Percentiles rank a stretch among this genome's conserved stretches.
These are phyloP conservation scores for Indri indri DNA, from an alignment of 2,113 vertebrate species.

Conservation along the genomic window DNA sequence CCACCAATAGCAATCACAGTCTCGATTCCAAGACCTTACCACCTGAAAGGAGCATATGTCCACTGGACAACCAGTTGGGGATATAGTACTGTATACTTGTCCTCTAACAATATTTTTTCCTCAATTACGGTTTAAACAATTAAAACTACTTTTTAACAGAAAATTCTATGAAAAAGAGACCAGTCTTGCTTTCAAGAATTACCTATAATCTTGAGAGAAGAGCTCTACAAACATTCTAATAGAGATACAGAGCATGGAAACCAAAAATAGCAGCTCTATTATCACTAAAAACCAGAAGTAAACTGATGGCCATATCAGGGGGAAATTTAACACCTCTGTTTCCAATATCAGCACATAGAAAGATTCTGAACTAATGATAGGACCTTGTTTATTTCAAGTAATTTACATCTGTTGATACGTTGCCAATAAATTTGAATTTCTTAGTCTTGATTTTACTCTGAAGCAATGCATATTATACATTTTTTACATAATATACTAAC, in stretches of 20 bases:
- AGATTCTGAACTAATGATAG: not conserved
- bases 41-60: not conserved
- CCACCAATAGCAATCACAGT: not conserved
- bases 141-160: not conserved
- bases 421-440: not conserved
- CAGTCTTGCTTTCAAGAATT: not conserved
- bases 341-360: not conserved
- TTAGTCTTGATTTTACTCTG: conserved; percentile 31
- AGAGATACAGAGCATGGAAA: not conserved
- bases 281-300: not conserved
- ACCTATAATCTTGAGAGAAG: not conserved
- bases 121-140: not conserved
- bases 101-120: not conserved
- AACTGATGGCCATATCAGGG: not conserved
- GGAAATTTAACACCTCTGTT: not conserved
- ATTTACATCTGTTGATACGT: not conserved
- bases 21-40: not conserved
- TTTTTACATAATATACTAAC: not conserved
- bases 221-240: not conserved
- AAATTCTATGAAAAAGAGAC: conserved; percentile 12
- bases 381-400: not conserved
- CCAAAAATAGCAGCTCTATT: not conserved
- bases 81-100: not conserved
- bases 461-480: not conserved
- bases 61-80: not conserved